Evolutionary conservation across 2,113 vertebrate species (phyloP), one percentile per base, ranked within the genome.

Genomic region (Ariopsis seemanni): DNA sequence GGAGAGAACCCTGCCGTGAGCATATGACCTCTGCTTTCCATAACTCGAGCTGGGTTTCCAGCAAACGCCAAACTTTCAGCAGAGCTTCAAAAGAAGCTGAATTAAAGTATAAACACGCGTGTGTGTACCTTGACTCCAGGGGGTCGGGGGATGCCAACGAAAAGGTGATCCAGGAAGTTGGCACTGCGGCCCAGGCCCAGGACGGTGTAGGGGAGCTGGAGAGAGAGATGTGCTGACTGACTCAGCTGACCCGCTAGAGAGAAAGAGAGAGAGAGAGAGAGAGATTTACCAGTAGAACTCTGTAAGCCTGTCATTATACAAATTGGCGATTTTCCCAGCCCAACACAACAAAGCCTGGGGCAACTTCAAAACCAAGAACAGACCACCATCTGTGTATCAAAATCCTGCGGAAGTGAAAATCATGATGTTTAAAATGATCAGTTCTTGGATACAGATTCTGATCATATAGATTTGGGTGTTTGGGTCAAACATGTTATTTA

Each of bases 111-210:
- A 53, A 57, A 25, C 25, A 20, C 42, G 3, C 42, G 57, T 72
- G 30, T 30, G 48, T 48, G 74, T 81, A 98, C 98, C 95, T 94
- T 97, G 90, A 96, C 95, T 92, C 97, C 97, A 0, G 93, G 85
- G 48, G 96, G 96, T 48, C 96, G 96, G 65, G 98, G 98, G 90
- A 99, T 99, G 85, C 98, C 98, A 18, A 99, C 98, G 4, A 93
- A 97, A 42, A 99, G 93, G 91, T 99, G 98, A 90, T 99, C 97
- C 0, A 99, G 96, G 93, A 99, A 99, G 93, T 99, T 99, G 84
- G 98, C 98, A 15, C 98, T 99, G 71, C 97, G 97, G 30, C 98
- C 98, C 83, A 99, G 92, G 53, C 98, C 98, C 53, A 99, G 96
- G 48, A 99, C 97, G 0, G 95, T 98, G 94, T 99, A 99, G 8